Evolutionary conservation across 2,797 vertebrate species (phyloP).

Genomic region (Chromobotia macracanthus): DNA sequence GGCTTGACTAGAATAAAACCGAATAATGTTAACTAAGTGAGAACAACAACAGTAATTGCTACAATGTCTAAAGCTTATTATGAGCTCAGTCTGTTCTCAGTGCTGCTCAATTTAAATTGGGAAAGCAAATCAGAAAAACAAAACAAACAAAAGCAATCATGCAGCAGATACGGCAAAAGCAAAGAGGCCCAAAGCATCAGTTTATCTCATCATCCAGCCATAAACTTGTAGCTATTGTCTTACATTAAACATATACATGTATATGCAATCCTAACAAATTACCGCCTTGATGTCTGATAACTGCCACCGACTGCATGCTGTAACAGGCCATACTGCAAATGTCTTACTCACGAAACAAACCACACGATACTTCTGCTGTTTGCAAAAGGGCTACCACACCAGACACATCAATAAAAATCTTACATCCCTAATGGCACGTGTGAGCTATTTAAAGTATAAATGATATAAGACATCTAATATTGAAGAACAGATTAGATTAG

Average conservation of each 20-base stretch:
- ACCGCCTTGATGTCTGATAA: no score
- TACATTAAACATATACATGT: no score
- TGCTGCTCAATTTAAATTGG: neutral
- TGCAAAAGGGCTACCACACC: constrained; percentile 3
- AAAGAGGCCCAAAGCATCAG: neutral
- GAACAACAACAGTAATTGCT: neutral
- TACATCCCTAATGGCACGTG: constrained; percentile 8
- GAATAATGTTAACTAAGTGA: neutral
- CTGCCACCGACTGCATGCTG: neutral
- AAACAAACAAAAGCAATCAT: neutral
- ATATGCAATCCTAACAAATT: no score
- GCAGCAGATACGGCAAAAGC: neutral
- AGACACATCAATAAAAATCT: neutral
- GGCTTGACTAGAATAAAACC: neutral
- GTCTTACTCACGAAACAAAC: no score
- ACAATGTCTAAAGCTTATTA: no score
- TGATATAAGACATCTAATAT: neutral
- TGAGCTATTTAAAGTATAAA: neutral
- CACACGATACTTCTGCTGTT: constrained; percentile 11
- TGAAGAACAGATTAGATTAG: neutral
- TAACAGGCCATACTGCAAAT: neutral
- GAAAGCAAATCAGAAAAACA: neutral
- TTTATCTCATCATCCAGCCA: neutral
- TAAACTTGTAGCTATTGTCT: neutral
- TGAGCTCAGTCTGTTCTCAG: neutral